Evolutionary conservation across 37 sponge, comb jelly and placozoan genomes (phyloP).

Genomic region (Halisarca cf. caerulea): DNA sequence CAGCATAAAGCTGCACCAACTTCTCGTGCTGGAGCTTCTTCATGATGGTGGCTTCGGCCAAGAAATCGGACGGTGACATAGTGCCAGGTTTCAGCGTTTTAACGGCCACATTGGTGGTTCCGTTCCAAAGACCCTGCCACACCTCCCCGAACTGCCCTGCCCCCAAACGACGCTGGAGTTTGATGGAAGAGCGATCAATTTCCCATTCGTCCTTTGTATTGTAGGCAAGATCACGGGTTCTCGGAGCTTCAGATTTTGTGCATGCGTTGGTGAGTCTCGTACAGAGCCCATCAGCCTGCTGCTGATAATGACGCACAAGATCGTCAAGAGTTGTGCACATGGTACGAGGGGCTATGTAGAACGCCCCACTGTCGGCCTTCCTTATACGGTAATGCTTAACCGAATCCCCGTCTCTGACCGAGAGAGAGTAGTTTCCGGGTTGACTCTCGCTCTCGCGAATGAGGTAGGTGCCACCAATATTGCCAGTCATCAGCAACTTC

Average conservation of each 20-base stretch:
- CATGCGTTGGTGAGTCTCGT: conserved; percentile 71
- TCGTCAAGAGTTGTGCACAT: conserved; percentile 67
- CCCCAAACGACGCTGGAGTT: conserved; percentile 61
- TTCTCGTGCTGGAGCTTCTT: conserved; percentile 86
- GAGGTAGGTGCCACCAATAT: conserved; percentile 78
- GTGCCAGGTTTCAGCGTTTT: conserved; percentile 86
- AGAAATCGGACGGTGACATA: conserved; percentile 77
- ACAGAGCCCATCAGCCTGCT: conserved; percentile 79
- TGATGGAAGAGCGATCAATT: conserved; percentile 76
- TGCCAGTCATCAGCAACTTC: conserved; percentile 73
- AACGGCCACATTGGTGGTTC: conserved; percentile 78
- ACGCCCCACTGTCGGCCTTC: conserved; percentile 76
- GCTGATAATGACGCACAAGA: conserved; percentile 73
- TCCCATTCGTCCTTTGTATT: conserved; percentile 94
- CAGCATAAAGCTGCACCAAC: conserved; percentile 87
- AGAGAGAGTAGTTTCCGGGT: conserved; percentile 89
- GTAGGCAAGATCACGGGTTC: conserved; percentile 79
- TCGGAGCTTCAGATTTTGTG: conserved; percentile 69
- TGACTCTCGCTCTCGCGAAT: conserved; percentile 94
- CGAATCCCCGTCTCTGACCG: conserved; percentile 82
- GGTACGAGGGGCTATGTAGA: conserved; percentile 92
- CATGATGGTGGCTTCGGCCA: conserved; percentile 89
- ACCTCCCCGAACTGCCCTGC: conserved; percentile 87
- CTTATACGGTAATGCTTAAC: conserved; percentile 93
- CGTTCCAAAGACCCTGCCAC: conserved; percentile 87